Conservation (phyloP, 2,113 vertebrate genomes). For the Albula glossodonta region DNA sequence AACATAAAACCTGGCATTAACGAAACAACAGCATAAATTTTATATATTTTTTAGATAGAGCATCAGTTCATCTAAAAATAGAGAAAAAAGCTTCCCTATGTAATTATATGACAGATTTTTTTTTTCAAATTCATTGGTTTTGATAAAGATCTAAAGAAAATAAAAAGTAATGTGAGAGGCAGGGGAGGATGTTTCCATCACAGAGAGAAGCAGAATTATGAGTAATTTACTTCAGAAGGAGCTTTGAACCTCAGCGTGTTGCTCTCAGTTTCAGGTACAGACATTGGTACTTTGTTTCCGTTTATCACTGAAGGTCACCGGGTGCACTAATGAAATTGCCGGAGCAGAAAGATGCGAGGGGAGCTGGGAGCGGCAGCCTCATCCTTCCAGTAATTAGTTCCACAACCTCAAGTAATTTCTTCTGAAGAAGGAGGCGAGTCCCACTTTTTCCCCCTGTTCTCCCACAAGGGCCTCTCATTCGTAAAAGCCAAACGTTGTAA, state of each 20-base stretch:
- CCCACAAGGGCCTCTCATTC: not conserved
- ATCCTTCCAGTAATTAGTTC: constrained; percentile 10
- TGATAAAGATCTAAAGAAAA: not conserved
- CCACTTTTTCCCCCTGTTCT: not conserved
- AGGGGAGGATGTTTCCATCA: not conserved
- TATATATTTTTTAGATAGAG: not conserved
- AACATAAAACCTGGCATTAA: not conserved
- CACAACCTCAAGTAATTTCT: constrained; percentile 16
- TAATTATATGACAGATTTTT: not conserved
- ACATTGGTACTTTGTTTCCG: not conserved
- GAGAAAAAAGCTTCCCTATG: not conserved
- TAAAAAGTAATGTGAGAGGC: not conserved
- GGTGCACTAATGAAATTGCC: not conserved
- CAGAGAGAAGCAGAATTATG: not conserved
- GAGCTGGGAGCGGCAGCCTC: not conserved
- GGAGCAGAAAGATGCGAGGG: not conserved
- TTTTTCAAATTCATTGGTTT: not conserved
- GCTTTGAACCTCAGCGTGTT: not conserved
- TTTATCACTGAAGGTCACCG: constrained; percentile 15
- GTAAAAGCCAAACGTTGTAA: not conserved
- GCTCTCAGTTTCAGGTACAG: not conserved
- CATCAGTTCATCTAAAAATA: not conserved
- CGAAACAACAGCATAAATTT: not conserved
- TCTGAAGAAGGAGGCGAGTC: not conserved
- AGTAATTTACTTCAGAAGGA: not conserved